Percentiles rank a stretch among this genome's conserved stretches.
phyloP scores from a whole-genome alignment of 2,797 vertebrate genomes.

The Poecilia picta region DNA sequence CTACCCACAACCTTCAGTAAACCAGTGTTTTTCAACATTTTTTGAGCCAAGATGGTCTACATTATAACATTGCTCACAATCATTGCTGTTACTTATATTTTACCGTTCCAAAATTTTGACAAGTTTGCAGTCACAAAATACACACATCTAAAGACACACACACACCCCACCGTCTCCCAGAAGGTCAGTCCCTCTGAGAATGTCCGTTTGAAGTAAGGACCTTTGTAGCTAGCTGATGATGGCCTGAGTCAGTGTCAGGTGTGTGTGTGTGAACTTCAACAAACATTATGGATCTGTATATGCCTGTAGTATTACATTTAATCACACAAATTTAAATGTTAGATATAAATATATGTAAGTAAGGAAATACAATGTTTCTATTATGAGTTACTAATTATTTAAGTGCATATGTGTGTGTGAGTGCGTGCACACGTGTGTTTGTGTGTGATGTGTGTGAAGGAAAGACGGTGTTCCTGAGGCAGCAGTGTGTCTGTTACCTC shows the following conservation, averaged over 20 bases:
- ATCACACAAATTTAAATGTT: not conserved
- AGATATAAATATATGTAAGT: not conserved
- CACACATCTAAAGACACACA: slow-evolving; percentile 39
- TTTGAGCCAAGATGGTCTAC: no score
- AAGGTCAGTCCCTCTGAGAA: slow-evolving; percentile 79
- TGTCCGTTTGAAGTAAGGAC: slow-evolving; percentile 78
- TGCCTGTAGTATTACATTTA: not conserved
- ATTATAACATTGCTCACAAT: not conserved
- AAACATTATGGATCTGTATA: not conserved
- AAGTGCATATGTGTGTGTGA: not conserved
- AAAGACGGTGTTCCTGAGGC: slow-evolving; percentile 37
- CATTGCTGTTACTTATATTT: not conserved
- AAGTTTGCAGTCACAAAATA: slow-evolving; percentile 27
- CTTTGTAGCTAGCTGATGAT: slow-evolving; percentile 70
- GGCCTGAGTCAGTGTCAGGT: slow-evolving; percentile 49
- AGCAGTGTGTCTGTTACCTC: slow-evolving; percentile 41
- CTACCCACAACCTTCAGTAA: no score
- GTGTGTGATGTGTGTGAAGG: slow-evolving; percentile 8
- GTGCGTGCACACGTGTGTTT: no score
- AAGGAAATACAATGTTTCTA: not conserved
- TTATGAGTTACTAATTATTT: not conserved
- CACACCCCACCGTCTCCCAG: slow-evolving; percentile 65
- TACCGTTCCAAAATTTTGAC: not conserved
- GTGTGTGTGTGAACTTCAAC: slow-evolving; percentile 22
- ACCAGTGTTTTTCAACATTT: no score